Base-by-base conservation (phyloP, 1,140 invertebrate genomes). In the Panagrolaimus sp. region DNA sequence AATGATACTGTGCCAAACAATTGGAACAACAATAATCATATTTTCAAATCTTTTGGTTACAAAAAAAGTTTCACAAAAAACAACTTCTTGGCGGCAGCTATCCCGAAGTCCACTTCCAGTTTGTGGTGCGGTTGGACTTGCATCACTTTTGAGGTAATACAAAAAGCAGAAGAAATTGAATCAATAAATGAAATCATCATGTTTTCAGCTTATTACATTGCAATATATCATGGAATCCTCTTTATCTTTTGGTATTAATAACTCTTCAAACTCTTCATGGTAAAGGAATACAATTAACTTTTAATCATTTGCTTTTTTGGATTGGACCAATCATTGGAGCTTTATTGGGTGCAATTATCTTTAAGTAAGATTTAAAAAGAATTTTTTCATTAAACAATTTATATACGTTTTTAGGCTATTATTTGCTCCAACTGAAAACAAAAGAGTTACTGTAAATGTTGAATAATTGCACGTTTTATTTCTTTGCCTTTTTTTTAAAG, bases 171-270 rank as follows among this genome's bases (percentile, higher is more conserved):
- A 17, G 28, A 24, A 21, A 28, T 65, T 65, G 32, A 12, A 21
- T 2, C 7, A 38, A 38, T 38, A 38, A 45, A 43, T 15, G 5
- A 17, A 26, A 9, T 43, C 12, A 69, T 24, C 48, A 10, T 28
- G 32, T 38, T 38, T 38, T 21, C 14, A 69, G 65, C 32, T 63
- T 71, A 26, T 63, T 71, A 17, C 69, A 71, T 46, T 71, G 67
- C 3, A 71, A 69, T 43, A 55, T 71, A 24, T 68, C 69, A n/a
- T 71, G 65, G 66, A 71, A 71, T 24, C 69, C 69, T n/a, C 15
- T 71, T 9, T 24, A 43, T 32, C 45, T 63, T 24, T 48, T 55
- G 15, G 21, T 47, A 43, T 28, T 71, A 17, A 28, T 63, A 0
- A 17, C 43, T 10, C 43, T 69, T 44, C 44, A 71, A 26, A 58